Percentiles rank a stretch among this genome's conserved stretches.
Conservation (phyloP, 2,797 vertebrate species). For the Alca torda region DNA sequence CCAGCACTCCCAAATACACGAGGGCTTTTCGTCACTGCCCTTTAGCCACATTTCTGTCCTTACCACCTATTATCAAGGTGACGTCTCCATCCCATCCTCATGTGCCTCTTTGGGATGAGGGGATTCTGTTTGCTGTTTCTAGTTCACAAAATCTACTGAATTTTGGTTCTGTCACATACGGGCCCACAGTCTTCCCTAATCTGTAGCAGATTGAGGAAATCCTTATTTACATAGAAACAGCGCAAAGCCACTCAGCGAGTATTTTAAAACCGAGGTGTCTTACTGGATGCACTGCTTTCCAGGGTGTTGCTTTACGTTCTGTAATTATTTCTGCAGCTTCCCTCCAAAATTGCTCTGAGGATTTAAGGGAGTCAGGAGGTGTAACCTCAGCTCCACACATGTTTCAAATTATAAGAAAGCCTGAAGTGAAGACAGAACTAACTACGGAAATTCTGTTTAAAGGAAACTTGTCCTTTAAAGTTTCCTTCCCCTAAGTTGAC, state of each 20-base stretch:
- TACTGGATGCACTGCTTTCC: background rate
- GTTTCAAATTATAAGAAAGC: background rate
- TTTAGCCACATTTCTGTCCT: background rate
- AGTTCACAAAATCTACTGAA: background rate
- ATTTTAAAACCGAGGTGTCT: background rate
- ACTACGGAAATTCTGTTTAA: background rate
- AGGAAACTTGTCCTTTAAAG: no score
- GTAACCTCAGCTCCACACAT: background rate
- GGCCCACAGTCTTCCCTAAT: background rate
- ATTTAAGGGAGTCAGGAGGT: background rate
- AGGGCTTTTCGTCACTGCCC: background rate
- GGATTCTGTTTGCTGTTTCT: background rate
- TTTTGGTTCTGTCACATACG: background rate
- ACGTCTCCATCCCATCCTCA: fast-evolving
- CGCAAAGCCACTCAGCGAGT: fast-evolving
- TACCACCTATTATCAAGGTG: background rate
- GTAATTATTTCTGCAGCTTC: background rate
- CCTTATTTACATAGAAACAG: background rate
- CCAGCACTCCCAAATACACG: background rate
- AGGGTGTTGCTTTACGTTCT: background rate
- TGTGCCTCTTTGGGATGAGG: background rate
- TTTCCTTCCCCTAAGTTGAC: no score
- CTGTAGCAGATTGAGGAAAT: background rate
- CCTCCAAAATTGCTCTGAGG: background rate
- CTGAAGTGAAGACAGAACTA: background rate